phyloP scores from a whole-genome alignment of 2,888 invertebrate species.

The Hesperia comma region DNA sequence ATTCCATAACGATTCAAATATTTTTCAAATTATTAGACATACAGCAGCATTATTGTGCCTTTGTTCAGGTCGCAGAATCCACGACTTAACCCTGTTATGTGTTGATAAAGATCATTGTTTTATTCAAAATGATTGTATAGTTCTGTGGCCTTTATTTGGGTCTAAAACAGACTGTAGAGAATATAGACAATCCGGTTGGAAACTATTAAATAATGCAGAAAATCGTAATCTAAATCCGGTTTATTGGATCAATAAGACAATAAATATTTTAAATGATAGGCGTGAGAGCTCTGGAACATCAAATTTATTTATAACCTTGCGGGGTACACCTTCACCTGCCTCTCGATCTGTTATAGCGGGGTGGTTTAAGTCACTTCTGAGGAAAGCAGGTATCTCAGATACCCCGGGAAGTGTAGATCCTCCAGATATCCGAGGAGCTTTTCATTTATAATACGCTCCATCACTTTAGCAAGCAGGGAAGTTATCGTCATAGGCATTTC shows the following conservation, averaged over 20 bases:
- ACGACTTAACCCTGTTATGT: conserved; percentile 1
- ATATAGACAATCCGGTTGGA: background rate
- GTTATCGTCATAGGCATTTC: too few relatives aligned
- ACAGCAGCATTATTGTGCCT: background rate
- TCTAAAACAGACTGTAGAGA: background rate
- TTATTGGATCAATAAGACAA: conserved; percentile 1
- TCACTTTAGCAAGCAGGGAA: too few relatives aligned
- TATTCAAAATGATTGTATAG: background rate
- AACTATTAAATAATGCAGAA: background rate
- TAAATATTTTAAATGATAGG: conserved; percentile 1
- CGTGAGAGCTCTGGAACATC: background rate
- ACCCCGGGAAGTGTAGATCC: background rate
- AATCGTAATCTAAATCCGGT: background rate
- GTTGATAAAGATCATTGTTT: background rate
- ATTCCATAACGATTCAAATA: background rate
- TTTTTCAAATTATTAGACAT: background rate
- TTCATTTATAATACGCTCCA: too few relatives aligned
- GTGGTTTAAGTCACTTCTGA: background rate
- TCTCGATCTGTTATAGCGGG: background rate
- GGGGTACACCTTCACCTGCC: background rate
- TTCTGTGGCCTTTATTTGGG: background rate
- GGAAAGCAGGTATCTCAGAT: background rate
- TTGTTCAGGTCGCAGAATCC: background rate
- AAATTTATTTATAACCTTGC: background rate
- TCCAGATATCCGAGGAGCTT: too few relatives aligned